Evolutionary conservation across 2,888 invertebrate species (phyloP), one percentile per base, ranked within the genome.

Genomic region (Parasteatoda lunata): DNA sequence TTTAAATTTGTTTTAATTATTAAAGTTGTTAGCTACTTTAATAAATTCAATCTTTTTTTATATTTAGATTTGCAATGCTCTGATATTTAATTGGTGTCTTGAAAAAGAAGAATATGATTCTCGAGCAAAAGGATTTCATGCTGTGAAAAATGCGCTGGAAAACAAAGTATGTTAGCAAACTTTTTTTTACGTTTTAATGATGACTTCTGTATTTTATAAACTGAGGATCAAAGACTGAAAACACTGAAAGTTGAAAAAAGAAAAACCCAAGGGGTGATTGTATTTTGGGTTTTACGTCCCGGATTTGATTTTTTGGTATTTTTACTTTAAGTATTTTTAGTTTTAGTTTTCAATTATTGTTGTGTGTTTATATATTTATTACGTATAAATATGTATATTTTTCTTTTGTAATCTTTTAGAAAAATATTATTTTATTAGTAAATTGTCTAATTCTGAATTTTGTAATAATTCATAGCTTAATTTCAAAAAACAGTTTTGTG

Each of bases 61-160:
- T 49, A 48, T 76, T n/a, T 75, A 82, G 84, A 51, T 88, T 13
- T 84, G 83, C 71, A 69, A 77, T 51, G 93, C 93, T 72, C 90
- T 94, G 90, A 90, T 95, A 77, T 93, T 94, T 88, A 94, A 94
- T 88, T 93, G 92, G 92, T 94, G 92, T 47, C 91, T 92, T 30
- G 90, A 92, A 88, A 93, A 92, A 80, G 92, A 93, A 1, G 93
- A 94, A 8, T 93, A 95, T 89, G 95, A 95, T 89, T 92, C 93
- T 0, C 94, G 95, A 0, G 93, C 95, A 92, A 95, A 95, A 85
- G 94, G 94, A 30, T 95, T 94, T 91, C 94, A 94, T 52, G 92
- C 94, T 3, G 92, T 94, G 0, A 92, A 92, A 88, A 90, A 90
- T 86, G 90, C 92, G 30, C 89, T 92, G 81, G 91, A 91, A 87